Evolutionary conservation across 2,113 vertebrate species (phyloP).

Genomic region (Axis porcinus): DNA sequence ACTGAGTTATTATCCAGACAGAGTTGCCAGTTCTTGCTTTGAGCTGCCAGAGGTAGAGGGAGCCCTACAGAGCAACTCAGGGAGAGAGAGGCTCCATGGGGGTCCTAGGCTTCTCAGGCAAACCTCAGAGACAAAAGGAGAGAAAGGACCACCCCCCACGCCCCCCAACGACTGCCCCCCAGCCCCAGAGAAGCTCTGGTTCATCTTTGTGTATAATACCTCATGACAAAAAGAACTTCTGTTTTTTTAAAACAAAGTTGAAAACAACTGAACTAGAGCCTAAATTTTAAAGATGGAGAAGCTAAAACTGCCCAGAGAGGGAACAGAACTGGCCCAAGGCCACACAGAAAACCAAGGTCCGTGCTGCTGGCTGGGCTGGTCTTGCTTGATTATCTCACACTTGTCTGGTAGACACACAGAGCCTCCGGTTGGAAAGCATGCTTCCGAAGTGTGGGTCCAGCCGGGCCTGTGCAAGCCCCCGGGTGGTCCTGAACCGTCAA

Average conservation of each 20-base stretch:
- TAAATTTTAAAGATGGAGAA: background rate
- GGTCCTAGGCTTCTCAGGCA: background rate
- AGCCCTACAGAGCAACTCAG: background rate
- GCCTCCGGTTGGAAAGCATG: background rate
- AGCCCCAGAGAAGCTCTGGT: background rate
- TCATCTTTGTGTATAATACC: background rate
- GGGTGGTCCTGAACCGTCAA: background rate
- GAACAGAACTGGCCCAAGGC: background rate
- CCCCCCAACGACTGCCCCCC: fast-evolving
- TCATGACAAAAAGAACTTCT: background rate
- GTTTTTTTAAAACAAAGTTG: background rate
- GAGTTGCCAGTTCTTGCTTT: background rate
- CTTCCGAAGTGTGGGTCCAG: background rate
- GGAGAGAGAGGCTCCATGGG: fast-evolving
- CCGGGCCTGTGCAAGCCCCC: background rate
- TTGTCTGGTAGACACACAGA: fast-evolving
- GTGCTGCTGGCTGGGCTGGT: fast-evolving
- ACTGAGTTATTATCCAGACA: background rate
- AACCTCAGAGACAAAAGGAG: background rate
- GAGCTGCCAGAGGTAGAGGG: background rate
- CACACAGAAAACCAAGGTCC: background rate
- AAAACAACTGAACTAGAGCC: background rate
- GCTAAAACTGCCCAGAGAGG: background rate
- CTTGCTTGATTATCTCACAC: too few species aligned
- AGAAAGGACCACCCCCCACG: background rate